phyloP scores from a whole-genome alignment of 2,888 invertebrate genomes.

The Julus scanicus region DNA sequence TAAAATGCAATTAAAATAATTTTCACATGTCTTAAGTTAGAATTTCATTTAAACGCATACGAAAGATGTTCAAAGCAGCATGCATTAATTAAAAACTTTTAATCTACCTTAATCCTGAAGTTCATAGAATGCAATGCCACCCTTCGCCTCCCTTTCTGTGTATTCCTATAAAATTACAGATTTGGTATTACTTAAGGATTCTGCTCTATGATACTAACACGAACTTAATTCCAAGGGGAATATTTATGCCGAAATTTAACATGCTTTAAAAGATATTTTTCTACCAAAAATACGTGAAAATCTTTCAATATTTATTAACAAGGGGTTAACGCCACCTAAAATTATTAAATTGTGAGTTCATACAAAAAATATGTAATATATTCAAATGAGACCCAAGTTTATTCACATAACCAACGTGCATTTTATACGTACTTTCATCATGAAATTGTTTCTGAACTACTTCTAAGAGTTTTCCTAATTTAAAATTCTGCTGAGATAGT shows the following conservation, averaged over 20 bases:
- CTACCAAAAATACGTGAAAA: neutral
- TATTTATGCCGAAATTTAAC: neutral
- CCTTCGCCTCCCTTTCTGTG: neutral
- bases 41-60: neutral
- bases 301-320: neutral
- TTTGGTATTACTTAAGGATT: neutral
- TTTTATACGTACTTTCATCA: neutral
- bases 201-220: neutral
- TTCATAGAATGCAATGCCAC: neutral
- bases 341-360: neutral
- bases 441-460: neutral
- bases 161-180: neutral
- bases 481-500: constrained; percentile 20
- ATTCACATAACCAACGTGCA: constrained; percentile 8
- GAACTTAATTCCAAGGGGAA: neutral
- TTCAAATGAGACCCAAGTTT: neutral
- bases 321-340: neutral
- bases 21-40: neutral
- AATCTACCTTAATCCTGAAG: neutral
- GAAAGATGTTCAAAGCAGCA: too few species aligned
- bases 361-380: neutral
- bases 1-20: too few species aligned
- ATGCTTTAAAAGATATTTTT: neutral
- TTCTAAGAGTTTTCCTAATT: constrained; percentile 40
- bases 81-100: neutral